Percentiles rank a stretch among this genome's conserved stretches.
Conservation (phyloP, 2,888 invertebrate species). For the Dynastes tityus region DNA sequence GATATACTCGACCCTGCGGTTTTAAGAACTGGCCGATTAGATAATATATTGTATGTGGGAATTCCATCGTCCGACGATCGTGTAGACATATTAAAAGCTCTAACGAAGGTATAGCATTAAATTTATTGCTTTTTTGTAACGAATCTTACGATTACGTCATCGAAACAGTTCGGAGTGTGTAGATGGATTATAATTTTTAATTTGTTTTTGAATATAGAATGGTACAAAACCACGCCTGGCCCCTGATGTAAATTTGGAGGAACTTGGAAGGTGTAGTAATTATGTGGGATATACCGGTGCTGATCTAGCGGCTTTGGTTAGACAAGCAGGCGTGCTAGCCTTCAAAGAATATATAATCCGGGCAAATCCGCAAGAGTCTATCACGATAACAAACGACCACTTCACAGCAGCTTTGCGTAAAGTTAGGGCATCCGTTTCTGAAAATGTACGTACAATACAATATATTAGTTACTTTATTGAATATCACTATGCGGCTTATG, state of each 20-base stretch:
- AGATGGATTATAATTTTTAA: background rate
- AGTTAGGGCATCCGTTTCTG: conserved; percentile 90
- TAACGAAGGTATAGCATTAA: conserved; percentile 81
- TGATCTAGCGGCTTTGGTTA: conserved; percentile 91
- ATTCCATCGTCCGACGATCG: conserved; percentile 87
- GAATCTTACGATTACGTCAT: no score
- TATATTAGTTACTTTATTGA: no score
- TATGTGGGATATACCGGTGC: conserved; percentile 93
- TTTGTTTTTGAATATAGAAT: conserved; percentile 72
- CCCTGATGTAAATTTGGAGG: conserved; percentile 82
- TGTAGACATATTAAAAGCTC: conserved; percentile 88
- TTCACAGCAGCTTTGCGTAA: conserved; percentile 84
- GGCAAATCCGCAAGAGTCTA: conserved; percentile 68
- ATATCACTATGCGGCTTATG: no score
- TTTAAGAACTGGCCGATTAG: conserved; percentile 89
- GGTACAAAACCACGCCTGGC: conserved; percentile 85
- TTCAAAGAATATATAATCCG: conserved; percentile 83
- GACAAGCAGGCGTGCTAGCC: conserved; percentile 88
- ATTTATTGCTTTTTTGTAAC: background rate
- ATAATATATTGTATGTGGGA: conserved; percentile 92
- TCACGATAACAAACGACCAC: conserved; percentile 80
- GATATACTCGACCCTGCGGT: conserved; percentile 98
- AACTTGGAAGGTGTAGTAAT: conserved; percentile 78
- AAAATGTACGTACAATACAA: conserved; percentile 72
- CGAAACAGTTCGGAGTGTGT: background rate